Conservation (phyloP, 1,140 invertebrate genomes). For the Dreissena rostriformis region DNA sequence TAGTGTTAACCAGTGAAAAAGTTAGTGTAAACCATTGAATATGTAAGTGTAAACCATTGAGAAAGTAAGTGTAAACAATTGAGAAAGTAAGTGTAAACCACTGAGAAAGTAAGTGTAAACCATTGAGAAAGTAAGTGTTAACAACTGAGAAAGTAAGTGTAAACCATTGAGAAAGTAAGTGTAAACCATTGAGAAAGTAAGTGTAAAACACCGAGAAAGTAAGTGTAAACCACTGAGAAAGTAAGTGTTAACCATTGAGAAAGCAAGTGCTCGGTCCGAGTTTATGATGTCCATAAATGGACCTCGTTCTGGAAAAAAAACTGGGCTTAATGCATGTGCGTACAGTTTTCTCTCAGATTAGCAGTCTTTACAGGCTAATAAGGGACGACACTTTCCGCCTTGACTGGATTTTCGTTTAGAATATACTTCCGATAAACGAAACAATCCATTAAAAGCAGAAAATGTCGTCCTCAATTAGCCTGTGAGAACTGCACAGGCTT, state of each 20-base stretch:
- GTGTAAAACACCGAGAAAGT: too few relatives aligned
- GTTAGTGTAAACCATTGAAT: slow-evolving; percentile 70
- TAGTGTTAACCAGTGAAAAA: too few relatives aligned
- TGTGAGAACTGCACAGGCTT: too few relatives aligned
- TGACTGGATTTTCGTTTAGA: too few relatives aligned
- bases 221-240: slow-evolving; percentile 72
- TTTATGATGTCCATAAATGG: not conserved
- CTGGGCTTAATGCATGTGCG: not conserved
- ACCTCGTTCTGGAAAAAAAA: not conserved
- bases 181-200: slow-evolving; percentile 72
- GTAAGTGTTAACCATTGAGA: slow-evolving; percentile 72
- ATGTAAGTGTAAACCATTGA: slow-evolving; percentile 74
- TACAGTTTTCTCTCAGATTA: not conserved
- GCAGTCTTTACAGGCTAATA: not conserved
- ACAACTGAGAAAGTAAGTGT: too few relatives aligned
- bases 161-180: slow-evolving; percentile 73
- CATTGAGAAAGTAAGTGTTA: slow-evolving; percentile 72
- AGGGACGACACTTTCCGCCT: too few relatives aligned
- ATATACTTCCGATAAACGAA: too few relatives aligned
- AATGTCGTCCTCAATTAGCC: too few relatives aligned
- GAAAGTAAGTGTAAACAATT: slow-evolving; percentile 73
- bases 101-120: slow-evolving; percentile 74
- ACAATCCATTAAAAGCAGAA: too few relatives aligned
- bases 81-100: slow-evolving; percentile 73
- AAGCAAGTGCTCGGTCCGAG: slow-evolving; percentile 57